Conservation (phyloP, 2,888 invertebrate species). For the Lycophotia porphyrea region DNA sequence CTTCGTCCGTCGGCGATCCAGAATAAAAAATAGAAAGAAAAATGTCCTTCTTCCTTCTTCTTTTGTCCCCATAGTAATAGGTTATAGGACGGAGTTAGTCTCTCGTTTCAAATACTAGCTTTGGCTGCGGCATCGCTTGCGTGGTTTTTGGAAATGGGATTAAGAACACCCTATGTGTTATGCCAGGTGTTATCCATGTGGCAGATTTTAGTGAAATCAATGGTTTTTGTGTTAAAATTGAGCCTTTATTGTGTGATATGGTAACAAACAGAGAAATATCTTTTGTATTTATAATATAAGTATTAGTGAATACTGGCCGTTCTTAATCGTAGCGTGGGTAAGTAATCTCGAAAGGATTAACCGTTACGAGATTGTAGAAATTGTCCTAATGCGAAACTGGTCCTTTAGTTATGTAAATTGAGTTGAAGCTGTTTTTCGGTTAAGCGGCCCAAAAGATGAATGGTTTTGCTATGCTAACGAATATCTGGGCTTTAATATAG, state of each 20-base stretch:
- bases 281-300: neutral
- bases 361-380: slow-evolving; percentile 14
- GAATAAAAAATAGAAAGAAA: neutral
- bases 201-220: neutral
- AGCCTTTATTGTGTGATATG: neutral
- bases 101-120: too few relatives aligned
- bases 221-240: neutral
- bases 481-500: neutral
- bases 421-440: slow-evolving; percentile 12
- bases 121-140: too few relatives aligned
- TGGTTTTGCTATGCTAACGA: slow-evolving; percentile 29
- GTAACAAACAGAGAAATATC: neutral
- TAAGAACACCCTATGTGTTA: neutral
- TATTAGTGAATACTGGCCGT: neutral
- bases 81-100: too few relatives aligned
- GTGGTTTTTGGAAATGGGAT: too few relatives aligned
- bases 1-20: neutral
- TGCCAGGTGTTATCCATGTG: neutral
- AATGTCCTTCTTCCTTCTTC: too few relatives aligned
- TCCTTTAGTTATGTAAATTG: slow-evolving; percentile 26
- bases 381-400: slow-evolving; percentile 2
- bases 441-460: slow-evolving; percentile 22
- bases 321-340: neutral
- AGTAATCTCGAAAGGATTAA: neutral
- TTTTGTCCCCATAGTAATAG: too few relatives aligned